Evolutionary conservation across 2,888 invertebrate genomes (phyloP), one percentile per base, ranked within the genome.

Genomic region (Crocallis elinguaria): DNA sequence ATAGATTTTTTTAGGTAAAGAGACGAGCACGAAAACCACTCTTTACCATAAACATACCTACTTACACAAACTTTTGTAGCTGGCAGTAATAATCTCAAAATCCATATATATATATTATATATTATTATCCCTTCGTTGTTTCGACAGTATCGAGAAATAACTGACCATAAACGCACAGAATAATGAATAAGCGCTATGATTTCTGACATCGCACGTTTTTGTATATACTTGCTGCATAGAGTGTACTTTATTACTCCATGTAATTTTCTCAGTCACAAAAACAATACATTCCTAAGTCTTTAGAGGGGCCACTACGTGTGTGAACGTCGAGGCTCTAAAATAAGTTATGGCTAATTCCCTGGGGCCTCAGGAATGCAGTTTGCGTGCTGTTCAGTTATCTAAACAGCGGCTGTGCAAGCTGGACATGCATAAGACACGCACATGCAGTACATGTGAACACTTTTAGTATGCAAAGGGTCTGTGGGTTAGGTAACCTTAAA

Each of bases 321-420:
- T 63, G 65, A 66, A 50, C 33, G 51, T 25, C 25, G 16, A 25
- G 51, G 45, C 55, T 77, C 71, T 79, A 73, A 79, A 82, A 82
- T 79, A 78, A 77, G 76, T 81, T 81, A 84, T 81, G 69, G 78
- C 77, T 81, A 83, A 83, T 83, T 78, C 79, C 70, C 72, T 65
- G 65, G 65, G 72, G 73, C 77, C 70, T 57, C 62, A 64, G 84
- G 86, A 86, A 88, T 88, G 85, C 76, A 73, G 75, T 62, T 71
- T 56, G 60, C 60, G 65, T 64, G 58, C 61, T 78, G 71, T 81
- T 79, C 78, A 74, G 82, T 85, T 86, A 85, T 84, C 83, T 86
- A 83, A 86, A 86, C 82, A 82, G 52, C 52, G 57, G 55, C 51
- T 33, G 1, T n/a, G 42, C 45, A 43, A 36, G 19, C 37, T 41